Percentiles rank a stretch among this genome's conserved stretches.
Evolutionary conservation across 2,797 vertebrate genomes (phyloP).

Genomic region (Sebastes wilsoni): DNA sequence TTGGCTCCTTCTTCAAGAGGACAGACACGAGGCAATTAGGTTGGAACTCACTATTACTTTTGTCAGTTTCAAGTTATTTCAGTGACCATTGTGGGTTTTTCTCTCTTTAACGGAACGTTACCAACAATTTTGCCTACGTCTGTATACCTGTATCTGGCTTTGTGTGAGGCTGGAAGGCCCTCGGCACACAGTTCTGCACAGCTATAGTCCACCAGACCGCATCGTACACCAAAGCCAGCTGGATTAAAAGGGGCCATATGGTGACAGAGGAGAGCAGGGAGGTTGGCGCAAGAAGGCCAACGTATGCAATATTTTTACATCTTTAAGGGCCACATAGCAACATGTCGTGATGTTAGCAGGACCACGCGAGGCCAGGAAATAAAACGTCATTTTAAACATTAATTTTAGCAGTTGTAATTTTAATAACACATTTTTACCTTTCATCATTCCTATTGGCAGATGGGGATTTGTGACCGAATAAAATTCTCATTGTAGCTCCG

Average conservation of each 20-base stretch:
- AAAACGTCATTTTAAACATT: neutral
- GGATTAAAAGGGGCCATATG: conserved; percentile 61
- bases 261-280: conserved; percentile 28
- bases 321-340: conserved; percentile 2
- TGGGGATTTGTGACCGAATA: neutral
- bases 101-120: no score
- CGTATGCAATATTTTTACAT: conserved; percentile 40
- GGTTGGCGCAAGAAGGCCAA: conserved; percentile 16
- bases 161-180: neutral
- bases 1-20: neutral
- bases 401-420: neutral
- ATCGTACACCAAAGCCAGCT: conserved; percentile 39
- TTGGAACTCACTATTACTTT: no score
- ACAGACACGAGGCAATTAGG: conserved; percentile 10
- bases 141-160: neutral
- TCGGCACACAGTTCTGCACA: conserved; percentile 9
- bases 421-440: neutral
- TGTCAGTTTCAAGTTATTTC: no score
- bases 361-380: neutral
- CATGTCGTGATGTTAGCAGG: neutral
- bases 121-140: no score
- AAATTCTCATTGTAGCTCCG: neutral
- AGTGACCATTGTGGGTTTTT: no score
- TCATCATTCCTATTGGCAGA: neutral
- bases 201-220: conserved; percentile 30